Conservation (phyloP, 2,888 invertebrate species). For the Tinea pellionella region DNA sequence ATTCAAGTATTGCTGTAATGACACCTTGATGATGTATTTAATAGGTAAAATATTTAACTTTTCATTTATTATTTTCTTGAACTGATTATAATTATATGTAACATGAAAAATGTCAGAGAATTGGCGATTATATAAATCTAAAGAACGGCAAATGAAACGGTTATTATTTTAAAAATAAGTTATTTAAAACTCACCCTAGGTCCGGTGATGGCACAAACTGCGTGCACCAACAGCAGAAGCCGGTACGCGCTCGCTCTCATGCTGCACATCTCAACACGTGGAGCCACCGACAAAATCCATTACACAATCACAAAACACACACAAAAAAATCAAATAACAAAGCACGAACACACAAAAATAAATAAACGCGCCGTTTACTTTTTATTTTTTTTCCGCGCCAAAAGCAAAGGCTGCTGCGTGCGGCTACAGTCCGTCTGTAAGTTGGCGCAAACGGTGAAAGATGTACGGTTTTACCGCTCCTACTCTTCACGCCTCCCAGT, state of each 20-base stretch:
- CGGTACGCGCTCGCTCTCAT: constrained; percentile 55
- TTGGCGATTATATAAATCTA: too few species aligned
- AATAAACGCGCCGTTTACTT: constrained; percentile 20
- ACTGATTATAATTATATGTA: too few species aligned
- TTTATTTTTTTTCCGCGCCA: constrained; percentile 26
- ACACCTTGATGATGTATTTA: too few species aligned
- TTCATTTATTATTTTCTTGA: too few species aligned
- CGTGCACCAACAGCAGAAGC: constrained; percentile 58
- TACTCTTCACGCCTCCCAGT: constrained; percentile 51
- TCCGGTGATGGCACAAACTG: constrained; percentile 60
- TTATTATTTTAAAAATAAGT: too few species aligned
- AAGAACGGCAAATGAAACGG: too few species aligned
- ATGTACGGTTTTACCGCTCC: constrained; percentile 62
- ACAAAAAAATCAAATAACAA: constrained; percentile 23
- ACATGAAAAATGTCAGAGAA: too few species aligned
- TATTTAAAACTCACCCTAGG: constrained; percentile 62
- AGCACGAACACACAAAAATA: constrained; percentile 15
- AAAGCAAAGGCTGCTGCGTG: constrained; percentile 36
- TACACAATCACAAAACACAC: constrained; percentile 37
- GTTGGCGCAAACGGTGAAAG: constrained; percentile 43
- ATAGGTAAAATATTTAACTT: too few species aligned
- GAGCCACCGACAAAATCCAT: constrained; percentile 57
- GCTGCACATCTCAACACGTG: constrained; percentile 47
- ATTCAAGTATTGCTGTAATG: too few species aligned
- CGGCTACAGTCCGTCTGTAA: constrained; percentile 42